Evolutionary conservation across 2,888 invertebrate genomes (phyloP).

Genomic region (Thera obeliscata): DNA sequence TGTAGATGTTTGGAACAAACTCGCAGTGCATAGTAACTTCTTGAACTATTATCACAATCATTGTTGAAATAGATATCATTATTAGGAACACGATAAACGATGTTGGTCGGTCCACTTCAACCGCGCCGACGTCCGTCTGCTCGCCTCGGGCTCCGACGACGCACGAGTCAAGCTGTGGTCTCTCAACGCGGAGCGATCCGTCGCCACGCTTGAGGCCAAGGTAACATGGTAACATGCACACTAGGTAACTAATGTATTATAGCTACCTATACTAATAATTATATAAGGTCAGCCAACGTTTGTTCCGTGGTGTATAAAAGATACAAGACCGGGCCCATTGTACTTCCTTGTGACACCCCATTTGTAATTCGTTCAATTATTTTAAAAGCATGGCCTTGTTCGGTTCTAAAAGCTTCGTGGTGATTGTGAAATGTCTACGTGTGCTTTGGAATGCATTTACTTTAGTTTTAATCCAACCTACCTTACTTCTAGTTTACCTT

Average conservation of each 20-base stretch:
- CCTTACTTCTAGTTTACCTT: not conserved
- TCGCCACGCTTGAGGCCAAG: conserved; percentile 95
- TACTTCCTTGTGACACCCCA: not conserved
- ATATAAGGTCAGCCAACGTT: no score
- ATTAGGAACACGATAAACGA: conserved; percentile 95
- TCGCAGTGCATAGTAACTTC: no score
- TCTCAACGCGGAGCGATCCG: conserved; percentile 90
- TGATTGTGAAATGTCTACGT: no score
- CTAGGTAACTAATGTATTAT: no score
- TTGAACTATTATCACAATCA: no score
- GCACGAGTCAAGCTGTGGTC: conserved; percentile 97
- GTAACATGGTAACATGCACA: conserved; percentile 68
- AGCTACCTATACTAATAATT: no score
- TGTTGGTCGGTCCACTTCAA: conserved; percentile 99
- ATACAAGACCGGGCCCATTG: not conserved
- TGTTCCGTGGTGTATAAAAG: not conserved
- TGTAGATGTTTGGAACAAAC: no score
- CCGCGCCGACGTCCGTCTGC: conserved; percentile 93
- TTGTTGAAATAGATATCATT: not conserved
- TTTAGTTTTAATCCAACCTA: not conserved
- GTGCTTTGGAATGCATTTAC: no score
- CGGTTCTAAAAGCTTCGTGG: not conserved
- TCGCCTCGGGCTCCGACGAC: conserved; percentile 97
- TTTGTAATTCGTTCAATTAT: not conserved
- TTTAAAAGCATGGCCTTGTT: not conserved